These are phyloP conservation scores for Helarctos malayanus DNA, from an alignment of 2,797 vertebrate genomes.

Conservation along the genomic window DNA sequence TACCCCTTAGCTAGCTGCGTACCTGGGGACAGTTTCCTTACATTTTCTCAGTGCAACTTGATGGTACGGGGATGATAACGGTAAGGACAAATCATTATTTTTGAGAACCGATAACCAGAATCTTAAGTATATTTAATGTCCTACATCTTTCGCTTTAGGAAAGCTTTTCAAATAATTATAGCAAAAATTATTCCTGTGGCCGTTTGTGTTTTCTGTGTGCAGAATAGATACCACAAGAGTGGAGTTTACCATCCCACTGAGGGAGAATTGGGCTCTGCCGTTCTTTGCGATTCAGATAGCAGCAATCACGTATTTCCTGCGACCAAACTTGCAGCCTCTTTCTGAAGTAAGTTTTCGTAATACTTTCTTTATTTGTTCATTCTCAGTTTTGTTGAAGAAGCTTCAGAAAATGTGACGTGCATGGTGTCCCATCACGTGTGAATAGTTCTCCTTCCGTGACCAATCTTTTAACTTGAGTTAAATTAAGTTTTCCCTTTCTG, in stretches of 20 bases:
- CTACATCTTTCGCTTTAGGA: background rate
- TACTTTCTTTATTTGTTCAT: background rate
- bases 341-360: constrained; percentile 92
- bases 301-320: constrained; percentile 94
- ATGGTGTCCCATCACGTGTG: background rate
- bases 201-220: constrained; percentile 80
- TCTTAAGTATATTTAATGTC: background rate
- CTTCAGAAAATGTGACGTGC: background rate
- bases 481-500: constrained; percentile 35
- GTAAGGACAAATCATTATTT: background rate
- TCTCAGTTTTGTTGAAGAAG: background rate
- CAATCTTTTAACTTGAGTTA: constrained; percentile 47
- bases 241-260: constrained; percentile 98
- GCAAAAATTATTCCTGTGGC: background rate
- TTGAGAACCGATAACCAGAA: background rate
- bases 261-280: constrained; percentile 98
- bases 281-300: constrained; percentile 97
- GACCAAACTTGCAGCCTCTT: constrained; percentile 90
- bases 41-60: background rate
- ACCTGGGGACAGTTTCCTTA: background rate
- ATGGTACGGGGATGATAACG: background rate
- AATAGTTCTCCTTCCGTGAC: background rate
- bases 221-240: constrained; percentile 98
- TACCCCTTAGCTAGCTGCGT: background rate
- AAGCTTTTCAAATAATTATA: background rate